Percentiles rank a stretch among this genome's conserved stretches.
phyloP scores from a whole-genome alignment of 2,888 invertebrate genomes.

The Drosophila robusta region DNA sequence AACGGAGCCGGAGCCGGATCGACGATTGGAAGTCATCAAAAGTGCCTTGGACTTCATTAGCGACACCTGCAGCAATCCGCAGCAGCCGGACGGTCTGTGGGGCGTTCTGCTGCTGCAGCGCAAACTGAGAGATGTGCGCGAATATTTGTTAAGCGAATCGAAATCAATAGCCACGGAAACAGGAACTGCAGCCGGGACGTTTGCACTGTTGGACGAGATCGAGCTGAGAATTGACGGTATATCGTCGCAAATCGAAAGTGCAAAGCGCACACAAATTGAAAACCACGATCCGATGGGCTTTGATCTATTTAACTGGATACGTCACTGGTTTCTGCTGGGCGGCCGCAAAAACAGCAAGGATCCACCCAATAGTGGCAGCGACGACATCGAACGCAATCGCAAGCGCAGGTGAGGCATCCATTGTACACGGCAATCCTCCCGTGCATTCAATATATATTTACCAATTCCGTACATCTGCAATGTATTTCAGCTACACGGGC shows the following conservation, averaged over 20 bases:
- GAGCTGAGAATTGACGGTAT: constrained; percentile 22
- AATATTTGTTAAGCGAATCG: constrained; percentile 26
- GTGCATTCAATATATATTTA: not conserved
- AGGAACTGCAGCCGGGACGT: not conserved
- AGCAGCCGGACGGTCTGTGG: constrained; percentile 12
- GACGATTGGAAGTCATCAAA: constrained; percentile 17
- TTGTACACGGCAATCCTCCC: not conserved
- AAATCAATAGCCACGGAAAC: not conserved
- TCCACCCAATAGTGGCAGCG: constrained; percentile 15
- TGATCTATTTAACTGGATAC: constrained; percentile 72
- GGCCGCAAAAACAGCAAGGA: constrained; percentile 50
- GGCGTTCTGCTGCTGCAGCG: constrained; percentile 16
- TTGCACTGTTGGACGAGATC: constrained; percentile 6
- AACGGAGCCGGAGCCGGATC: not conserved
- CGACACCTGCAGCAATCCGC: constrained; percentile 1
- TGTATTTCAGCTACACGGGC: constrained; percentile 11
- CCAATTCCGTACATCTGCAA: not conserved
- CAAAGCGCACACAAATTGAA: not conserved
- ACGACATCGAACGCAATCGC: constrained; percentile 1
- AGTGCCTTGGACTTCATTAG: constrained; percentile 35
- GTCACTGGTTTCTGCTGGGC: constrained; percentile 48
- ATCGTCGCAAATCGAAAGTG: constrained; percentile 7
- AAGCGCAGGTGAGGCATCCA: constrained; percentile 39
- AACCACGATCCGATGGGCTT: constrained; percentile 80
- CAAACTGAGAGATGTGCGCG: constrained; percentile 41